Evolutionary conservation across 2,797 vertebrate genomes (phyloP).

Genomic region (Aphelocoma californica): DNA sequence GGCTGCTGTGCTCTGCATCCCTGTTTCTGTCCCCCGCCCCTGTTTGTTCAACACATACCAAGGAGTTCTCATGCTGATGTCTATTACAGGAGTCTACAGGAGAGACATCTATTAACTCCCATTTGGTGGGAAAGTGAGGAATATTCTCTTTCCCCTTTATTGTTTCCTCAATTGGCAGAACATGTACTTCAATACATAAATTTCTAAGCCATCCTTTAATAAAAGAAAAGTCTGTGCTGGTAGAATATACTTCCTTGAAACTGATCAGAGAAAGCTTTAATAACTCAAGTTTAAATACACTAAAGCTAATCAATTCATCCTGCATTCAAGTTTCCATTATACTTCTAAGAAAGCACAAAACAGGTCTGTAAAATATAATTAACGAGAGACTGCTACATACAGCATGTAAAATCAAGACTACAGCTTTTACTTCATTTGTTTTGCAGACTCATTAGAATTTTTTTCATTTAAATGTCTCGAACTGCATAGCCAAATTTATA

Average conservation of each 20-base stretch:
- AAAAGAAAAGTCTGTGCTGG: neutral
- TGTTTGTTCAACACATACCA: neutral
- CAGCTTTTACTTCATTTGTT: conserved; percentile 63
- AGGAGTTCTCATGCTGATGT: neutral
- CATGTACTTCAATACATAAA: neutral
- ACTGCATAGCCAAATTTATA: conserved; percentile 53
- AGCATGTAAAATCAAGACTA: conserved; percentile 58
- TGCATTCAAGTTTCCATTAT: conserved; percentile 66
- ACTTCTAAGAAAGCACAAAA: conserved; percentile 59
- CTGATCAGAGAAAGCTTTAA: conserved; percentile 31
- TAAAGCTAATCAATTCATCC: conserved; percentile 70
- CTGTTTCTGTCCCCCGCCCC: accelerated
- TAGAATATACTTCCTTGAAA: conserved; percentile 17
- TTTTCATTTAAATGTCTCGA: conserved; percentile 56
- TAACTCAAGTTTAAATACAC: conserved; percentile 66
- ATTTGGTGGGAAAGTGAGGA: neutral
- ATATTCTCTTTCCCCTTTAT: neutral
- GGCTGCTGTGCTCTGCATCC: neutral
- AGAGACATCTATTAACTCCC: neutral
- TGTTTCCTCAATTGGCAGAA: neutral
- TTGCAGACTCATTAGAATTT: conserved; percentile 51
- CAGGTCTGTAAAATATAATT: conserved; percentile 67
- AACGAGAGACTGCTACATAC: conserved; percentile 39
- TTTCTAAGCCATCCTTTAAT: conserved; percentile 26
- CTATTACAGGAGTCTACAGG: neutral